Conservation (phyloP, 2,888 invertebrate genomes). For the Noctua pronuba region DNA sequence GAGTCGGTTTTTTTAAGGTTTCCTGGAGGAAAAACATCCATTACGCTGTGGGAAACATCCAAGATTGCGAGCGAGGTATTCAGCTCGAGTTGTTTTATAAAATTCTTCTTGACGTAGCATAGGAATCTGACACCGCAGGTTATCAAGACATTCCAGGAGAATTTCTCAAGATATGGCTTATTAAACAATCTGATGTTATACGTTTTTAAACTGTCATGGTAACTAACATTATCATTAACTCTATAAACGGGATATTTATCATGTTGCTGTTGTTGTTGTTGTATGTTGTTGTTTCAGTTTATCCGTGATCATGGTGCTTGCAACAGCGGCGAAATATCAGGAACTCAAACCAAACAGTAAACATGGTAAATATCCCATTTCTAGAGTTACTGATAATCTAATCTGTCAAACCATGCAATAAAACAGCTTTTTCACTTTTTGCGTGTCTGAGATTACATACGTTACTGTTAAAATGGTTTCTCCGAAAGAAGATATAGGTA, state of each 20-base stretch:
- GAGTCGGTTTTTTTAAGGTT: neutral
- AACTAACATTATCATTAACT: too few species aligned
- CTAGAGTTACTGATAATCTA: too few species aligned
- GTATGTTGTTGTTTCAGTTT: too few species aligned
- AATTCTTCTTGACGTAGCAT: neutral
- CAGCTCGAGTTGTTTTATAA: neutral
- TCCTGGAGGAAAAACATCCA: neutral
- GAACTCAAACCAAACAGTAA: too few species aligned
- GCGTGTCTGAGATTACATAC: neutral
- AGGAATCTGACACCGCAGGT: neutral
- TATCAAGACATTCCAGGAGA: neutral
- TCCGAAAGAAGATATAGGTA: neutral
- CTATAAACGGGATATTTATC: too few species aligned
- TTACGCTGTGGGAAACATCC: conserved; percentile 9
- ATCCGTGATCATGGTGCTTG: too few species aligned
- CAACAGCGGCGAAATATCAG: too few species aligned
- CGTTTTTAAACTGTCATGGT: too few species aligned
- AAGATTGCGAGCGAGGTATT: conserved; percentile 2
- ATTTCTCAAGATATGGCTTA: neutral
- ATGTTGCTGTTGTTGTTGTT: too few species aligned
- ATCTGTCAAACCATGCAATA: neutral
- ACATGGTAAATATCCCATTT: too few species aligned
- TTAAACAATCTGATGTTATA: neutral
- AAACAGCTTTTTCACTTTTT: neutral
- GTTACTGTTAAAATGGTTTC: neutral